Base-by-base conservation (phyloP, 2,113 vertebrate genomes). In the Misgurnus mizolepis region DNA sequence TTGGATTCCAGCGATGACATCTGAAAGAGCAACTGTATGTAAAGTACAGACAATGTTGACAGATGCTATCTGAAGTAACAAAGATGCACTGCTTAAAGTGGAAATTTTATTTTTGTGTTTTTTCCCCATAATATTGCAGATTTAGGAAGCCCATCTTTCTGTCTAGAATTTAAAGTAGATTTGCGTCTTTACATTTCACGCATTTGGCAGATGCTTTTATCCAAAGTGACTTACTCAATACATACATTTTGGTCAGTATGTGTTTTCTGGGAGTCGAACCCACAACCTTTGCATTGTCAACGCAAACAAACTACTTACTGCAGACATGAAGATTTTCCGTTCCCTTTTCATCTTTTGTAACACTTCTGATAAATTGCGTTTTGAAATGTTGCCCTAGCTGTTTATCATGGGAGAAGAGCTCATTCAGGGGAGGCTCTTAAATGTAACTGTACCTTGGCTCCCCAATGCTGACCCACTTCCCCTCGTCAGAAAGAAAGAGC, bases 401-500 rank as follows among this genome's bases (percentile, higher is more conserved):
- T 34, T 62, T n/a, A 70, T 70, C 45, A 70, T 45, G 58, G 60
- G 67, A 53, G 60, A 61, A 50, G 47, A 69, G 45, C 12, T 67
- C 22, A 43, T 47, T 34, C 43, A 73, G 39, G 15, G 40, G 61
- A 66, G 62, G 53, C 65, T 78, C 49, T 80, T 66, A 72, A 68
- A 64, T 85, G 81, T 86, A 86, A 84, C 62, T 66, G 60, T 85
- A 82, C 66, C 86, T 84, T 78, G 34, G 72, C 47, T 71, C 67
- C 75, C 75, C 67, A 61, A 65, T 15, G 68, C 76, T 80, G 85
- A 82, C 77, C 83, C 81, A 82, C 58, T 84, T 89, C 80, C 78
- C 68, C 53, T 73, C 68, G 84, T 76, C 73, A 79, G 80, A 67
- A 70, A 81, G 65, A 82, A 80, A 87, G 87, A 67, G 85, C 84